phyloP scores from a whole-genome alignment of 2,888 invertebrate species.

The Sympetrum striolatum region DNA sequence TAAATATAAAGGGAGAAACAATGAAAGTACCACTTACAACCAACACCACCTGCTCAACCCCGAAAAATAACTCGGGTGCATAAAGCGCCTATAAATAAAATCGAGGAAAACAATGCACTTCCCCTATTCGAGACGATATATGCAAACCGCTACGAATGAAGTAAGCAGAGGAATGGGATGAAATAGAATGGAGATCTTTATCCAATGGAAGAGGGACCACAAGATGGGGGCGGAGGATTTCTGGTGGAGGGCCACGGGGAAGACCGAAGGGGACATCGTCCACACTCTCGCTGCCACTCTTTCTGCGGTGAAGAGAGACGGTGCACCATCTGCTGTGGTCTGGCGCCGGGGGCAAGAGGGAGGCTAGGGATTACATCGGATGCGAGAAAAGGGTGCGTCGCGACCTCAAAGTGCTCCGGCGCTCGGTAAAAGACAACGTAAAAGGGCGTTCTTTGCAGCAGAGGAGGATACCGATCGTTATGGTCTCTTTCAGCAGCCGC shows the following conservation, averaged over 20 bases:
- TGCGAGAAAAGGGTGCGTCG: conserved; percentile 3
- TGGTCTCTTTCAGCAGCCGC: neutral
- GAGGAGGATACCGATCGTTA: neutral
- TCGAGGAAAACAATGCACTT: neutral
- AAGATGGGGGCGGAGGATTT: neutral
- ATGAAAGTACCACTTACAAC: conserved; percentile 21
- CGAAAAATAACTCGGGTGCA: neutral
- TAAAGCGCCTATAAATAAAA: neutral
- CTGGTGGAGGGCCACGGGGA: neutral
- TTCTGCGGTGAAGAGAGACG: conserved; percentile 2
- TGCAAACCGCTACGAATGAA: conserved; percentile 23
- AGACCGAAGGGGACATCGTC: neutral
- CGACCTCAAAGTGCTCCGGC: conserved; percentile 19
- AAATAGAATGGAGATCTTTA: conserved; percentile 37
- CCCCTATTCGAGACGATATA: conserved; percentile 7
- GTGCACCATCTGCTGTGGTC: conserved; percentile 34
- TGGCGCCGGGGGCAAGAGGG: neutral
- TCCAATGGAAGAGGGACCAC: neutral
- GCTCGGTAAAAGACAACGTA: conserved; percentile 4
- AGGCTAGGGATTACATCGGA: neutral
- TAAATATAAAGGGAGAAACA: conserved; percentile 4
- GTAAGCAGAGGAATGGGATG: neutral
- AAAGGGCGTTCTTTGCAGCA: neutral
- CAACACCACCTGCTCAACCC: conserved; percentile 2
- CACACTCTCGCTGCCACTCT: neutral